Evolutionary conservation across 2,113 vertebrate genomes (phyloP).

Genomic region (Lagopus leucura): DNA sequence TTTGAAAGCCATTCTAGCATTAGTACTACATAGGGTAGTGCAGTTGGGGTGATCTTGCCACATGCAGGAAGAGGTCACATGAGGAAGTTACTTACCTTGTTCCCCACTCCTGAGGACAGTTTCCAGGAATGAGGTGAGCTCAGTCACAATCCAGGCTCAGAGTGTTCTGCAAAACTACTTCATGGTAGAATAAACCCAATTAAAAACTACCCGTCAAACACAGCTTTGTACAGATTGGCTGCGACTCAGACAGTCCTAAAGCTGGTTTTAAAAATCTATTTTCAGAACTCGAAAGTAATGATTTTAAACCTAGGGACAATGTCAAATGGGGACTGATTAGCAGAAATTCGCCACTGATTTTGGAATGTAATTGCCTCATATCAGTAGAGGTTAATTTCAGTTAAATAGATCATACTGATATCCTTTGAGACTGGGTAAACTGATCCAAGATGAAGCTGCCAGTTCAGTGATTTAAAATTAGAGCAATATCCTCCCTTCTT

Average conservation of each 20-base stretch:
- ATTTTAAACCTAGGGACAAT: slow-evolving; percentile 13
- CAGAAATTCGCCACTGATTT: not conserved
- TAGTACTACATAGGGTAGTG: not conserved
- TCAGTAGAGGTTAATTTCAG: slow-evolving; percentile 25
- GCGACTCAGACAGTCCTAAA: not conserved
- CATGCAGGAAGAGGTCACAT: not conserved
- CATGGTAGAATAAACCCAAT: not conserved
- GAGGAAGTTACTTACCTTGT: not conserved
- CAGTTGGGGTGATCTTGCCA: not conserved
- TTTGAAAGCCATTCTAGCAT: not conserved
- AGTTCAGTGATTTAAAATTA: slow-evolving; percentile 49
- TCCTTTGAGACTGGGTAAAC: slow-evolving; percentile 39
- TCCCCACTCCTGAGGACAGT: not conserved
- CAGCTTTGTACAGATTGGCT: not conserved
- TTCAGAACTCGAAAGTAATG: slow-evolving; percentile 37
- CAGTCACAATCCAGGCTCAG: not conserved
- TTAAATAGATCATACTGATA: slow-evolving; percentile 26
- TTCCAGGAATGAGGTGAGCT: not conserved
- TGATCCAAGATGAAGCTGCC: slow-evolving; percentile 27
- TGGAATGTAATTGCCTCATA: not conserved
- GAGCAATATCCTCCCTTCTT: slow-evolving; percentile 41
- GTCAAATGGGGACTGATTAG: not conserved
- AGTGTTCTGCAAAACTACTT: not conserved
- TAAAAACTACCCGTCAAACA: not conserved
- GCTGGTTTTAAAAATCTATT: slow-evolving; percentile 27